Evolutionary conservation across 2,797 vertebrate genomes (phyloP), one percentile per base, ranked within the genome.

Genomic region (Hippopotamyrus pictus): DNA sequence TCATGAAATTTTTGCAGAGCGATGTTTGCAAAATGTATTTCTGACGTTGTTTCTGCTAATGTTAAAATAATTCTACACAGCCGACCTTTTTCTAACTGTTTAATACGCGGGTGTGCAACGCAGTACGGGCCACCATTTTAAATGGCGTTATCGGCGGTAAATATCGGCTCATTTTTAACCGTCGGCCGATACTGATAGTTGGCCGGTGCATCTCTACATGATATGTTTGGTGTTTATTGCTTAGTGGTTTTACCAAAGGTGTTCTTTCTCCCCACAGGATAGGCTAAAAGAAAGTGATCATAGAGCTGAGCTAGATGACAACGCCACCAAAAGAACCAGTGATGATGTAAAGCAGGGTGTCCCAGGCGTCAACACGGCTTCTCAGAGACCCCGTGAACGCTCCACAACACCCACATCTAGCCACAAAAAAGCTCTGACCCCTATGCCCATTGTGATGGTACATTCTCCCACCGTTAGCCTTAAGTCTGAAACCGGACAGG

Each of bases 201-300:
- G 69, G 11, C 69, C 14, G 2, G 29, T 37, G 29, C 33, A 5
- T 73, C 29, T 37, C 12, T 73, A 73, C 29, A 7, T 37, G 5
- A 79, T n/a, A 46, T 44, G 37, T 44, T 82, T 46, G 37, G 37
- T 22, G 50, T 87, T 25, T 29, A 25, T 17, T 65, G 84, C 50
- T 53, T 41, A 46, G 51, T 73, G 50, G 84, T 50, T 37, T 33
- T 25, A 88, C 25, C 50, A 29, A 19, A 41, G 29, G 44, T 69
- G 54, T 50, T 29, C 48, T 54, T 5, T 87, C 84, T 50, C 48
- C 84, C 92, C 87, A 17, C 95, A 99, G 98, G 98, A 99, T 94
- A 97, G 97, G 59, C 91, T 99, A 90, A 99, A 99, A 93, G 97
- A 96, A 5, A 97, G 93, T 0, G 97, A 98, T 90, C 97, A 97